A percentile compares a stretch with the other conserved stretches of the same genome.
Conservation (phyloP, 2,888 invertebrate species). For the Latheticus oryzae region DNA sequence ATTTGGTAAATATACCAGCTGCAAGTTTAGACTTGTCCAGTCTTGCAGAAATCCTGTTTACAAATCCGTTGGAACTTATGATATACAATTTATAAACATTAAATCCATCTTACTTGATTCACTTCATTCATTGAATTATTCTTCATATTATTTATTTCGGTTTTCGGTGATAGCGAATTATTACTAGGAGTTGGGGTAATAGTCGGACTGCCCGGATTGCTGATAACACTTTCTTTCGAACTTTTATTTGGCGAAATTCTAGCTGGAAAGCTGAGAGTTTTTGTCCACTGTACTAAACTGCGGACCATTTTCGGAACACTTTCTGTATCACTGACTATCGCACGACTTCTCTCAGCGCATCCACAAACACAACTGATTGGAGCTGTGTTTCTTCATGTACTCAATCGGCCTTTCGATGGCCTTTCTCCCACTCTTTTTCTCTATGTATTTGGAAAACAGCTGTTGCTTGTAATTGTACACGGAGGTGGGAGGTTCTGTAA, state of each 20-base stretch:
- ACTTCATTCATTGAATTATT: constrained; percentile 60
- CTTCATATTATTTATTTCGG: constrained; percentile 62
- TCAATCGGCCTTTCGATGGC: constrained; percentile 63
- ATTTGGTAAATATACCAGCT: constrained; percentile 18
- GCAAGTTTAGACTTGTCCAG: constrained; percentile 43
- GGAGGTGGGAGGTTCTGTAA: constrained; percentile 38
- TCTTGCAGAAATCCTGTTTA: constrained; percentile 50
- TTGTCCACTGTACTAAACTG: constrained; percentile 90
- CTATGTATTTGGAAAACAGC: constrained; percentile 58
- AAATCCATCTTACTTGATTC: constrained; percentile 61
- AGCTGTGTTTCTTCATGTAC: constrained; percentile 51
- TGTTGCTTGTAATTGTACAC: constrained; percentile 52
- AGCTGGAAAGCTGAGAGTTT: constrained; percentile 89
- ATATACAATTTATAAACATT: too few species aligned
- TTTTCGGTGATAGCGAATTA: constrained; percentile 61
- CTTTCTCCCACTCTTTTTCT: constrained; percentile 62
- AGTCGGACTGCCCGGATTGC: constrained; percentile 68
- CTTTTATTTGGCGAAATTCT: constrained; percentile 85
- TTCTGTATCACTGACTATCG: constrained; percentile 22
- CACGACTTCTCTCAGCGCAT: constrained; percentile 26
- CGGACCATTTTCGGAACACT: constrained; percentile 76
- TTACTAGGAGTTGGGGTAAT: constrained; percentile 74
- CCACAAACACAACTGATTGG: constrained; percentile 51
- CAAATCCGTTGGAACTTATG: constrained; percentile 1
- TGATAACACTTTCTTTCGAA: constrained; percentile 77